phyloP scores from a whole-genome alignment of 2,888 invertebrate genomes.

The Ochropacha duplaris region DNA sequence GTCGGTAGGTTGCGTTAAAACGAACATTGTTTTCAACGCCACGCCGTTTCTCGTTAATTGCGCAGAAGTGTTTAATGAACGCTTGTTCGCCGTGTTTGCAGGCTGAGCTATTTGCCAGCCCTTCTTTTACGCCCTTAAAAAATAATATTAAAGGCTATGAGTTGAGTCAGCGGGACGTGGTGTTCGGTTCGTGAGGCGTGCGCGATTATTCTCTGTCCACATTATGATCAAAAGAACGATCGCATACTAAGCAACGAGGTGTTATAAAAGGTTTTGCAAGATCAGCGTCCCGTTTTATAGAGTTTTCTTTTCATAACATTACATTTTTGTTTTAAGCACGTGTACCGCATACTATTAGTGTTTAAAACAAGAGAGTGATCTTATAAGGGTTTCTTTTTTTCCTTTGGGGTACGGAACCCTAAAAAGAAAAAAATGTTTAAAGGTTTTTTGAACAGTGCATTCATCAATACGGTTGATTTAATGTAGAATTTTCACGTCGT shows the following conservation, averaged over 20 bases:
- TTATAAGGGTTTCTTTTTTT: too few species aligned
- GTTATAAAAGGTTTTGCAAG: conserved; percentile 4
- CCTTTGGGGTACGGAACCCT: too few species aligned
- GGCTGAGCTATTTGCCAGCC: conserved; percentile 41
- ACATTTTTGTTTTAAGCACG: not conserved
- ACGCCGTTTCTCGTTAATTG: conserved; percentile 56
- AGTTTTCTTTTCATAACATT: not conserved
- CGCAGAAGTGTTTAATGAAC: conserved; percentile 69
- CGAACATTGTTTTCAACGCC: conserved; percentile 55
- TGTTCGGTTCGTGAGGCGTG: conserved; percentile 16
- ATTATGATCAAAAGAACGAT: conserved; percentile 28
- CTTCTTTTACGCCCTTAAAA: conserved; percentile 35
- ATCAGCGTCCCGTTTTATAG: not conserved
- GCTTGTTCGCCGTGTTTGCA: conserved; percentile 57
- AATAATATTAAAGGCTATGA: conserved; percentile 24
- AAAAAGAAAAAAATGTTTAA: too few species aligned
- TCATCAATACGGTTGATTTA: conserved; percentile 37
- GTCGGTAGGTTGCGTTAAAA: conserved; percentile 44
- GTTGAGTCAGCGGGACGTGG: conserved; percentile 11
- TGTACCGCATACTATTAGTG: not conserved
- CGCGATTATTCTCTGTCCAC: conserved; percentile 23
- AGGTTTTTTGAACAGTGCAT: conserved; percentile 30
- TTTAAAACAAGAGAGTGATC: too few species aligned
- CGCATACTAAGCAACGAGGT: conserved; percentile 1
- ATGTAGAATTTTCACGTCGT: conserved; percentile 47